Evolutionary conservation across 2,113 vertebrate species (phyloP).

Genomic region (Collichthys lucidus): DNA sequence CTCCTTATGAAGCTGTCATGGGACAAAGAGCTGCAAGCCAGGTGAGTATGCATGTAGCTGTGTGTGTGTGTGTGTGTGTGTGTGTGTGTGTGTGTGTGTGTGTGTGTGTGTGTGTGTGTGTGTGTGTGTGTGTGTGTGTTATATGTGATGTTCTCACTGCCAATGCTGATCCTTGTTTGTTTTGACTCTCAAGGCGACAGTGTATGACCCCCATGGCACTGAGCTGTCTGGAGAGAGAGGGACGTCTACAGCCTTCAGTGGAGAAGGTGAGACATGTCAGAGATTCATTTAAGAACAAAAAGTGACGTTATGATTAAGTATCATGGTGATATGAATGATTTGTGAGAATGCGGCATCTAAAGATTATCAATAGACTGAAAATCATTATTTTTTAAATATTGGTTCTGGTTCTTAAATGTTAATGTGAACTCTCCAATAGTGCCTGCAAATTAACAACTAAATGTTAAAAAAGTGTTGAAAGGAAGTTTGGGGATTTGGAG

Average conservation of each 20-base stretch:
- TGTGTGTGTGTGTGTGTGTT: neutral
- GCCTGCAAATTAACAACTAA: neutral
- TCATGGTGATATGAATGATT: neutral
- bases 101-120: neutral
- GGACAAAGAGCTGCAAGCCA: conserved; percentile 92
- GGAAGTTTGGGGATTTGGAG: neutral
- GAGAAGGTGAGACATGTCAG: conserved; percentile 82
- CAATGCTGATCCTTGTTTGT: conserved; percentile 31
- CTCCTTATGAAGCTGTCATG: conserved; percentile 96
- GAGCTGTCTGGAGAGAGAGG: conserved; percentile 90
- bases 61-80: neutral
- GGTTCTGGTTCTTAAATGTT: neutral
- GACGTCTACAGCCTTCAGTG: conserved; percentile 91
- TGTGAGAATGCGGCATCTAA: neutral
- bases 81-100: neutral
- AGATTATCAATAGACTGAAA: neutral
- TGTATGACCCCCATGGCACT: conserved; percentile 89
- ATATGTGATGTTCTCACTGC: neutral
- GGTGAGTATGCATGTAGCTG: conserved; percentile 76
- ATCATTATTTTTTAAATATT: neutral
- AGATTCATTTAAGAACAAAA: too few species aligned
- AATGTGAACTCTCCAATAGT: too few species aligned
- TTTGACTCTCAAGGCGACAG: conserved; percentile 86
- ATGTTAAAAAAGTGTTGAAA: neutral
- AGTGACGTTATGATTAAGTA: neutral